A percentile compares a stretch with the other conserved stretches of the same genome.
These are phyloP conservation scores for Campylomormyrus numenius DNA, from an alignment of 2,113 vertebrate genomes.

Conservation along the genomic window DNA sequence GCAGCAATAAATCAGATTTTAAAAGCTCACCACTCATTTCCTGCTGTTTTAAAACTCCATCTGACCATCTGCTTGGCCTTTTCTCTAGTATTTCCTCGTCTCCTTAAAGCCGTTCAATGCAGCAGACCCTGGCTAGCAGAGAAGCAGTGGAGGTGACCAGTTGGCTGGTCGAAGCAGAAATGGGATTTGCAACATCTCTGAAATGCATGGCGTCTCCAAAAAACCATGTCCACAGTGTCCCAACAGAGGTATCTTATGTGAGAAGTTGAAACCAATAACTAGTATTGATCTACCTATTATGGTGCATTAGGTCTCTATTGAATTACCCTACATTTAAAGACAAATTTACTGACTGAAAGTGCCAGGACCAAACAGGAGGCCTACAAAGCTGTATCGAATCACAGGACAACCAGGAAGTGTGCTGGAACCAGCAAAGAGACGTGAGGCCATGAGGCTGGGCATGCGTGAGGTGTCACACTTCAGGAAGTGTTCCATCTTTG, in stretches of 20 bases:
- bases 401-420: slow-evolving; percentile 4
- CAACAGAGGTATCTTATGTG: slow-evolving; percentile 45
- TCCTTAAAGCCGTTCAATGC: not conserved
- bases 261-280: slow-evolving; percentile 47
- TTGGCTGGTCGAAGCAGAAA: not conserved
- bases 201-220: not conserved
- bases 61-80: slow-evolving; percentile 1
- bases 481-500: not conserved
- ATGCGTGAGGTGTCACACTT: not conserved
- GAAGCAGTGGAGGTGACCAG: not conserved
- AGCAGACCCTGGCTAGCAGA: not conserved
- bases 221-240: not conserved
- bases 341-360: slow-evolving; percentile 52
- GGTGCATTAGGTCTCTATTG: slow-evolving; percentile 48
- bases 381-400: slow-evolving; percentile 27
- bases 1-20: slow-evolving; percentile 21
- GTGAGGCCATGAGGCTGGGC: not conserved
- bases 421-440: not conserved
- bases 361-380: slow-evolving; percentile 42
- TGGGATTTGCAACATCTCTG: not conserved
- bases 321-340: slow-evolving; percentile 54
- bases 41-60: slow-evolving; percentile 22
- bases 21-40: slow-evolving; percentile 26
- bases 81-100: not conserved
- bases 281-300: slow-evolving; percentile 57